Evolutionary conservation across 1,140 invertebrate genomes (phyloP).

Genomic region (Drosophila serrata): DNA sequence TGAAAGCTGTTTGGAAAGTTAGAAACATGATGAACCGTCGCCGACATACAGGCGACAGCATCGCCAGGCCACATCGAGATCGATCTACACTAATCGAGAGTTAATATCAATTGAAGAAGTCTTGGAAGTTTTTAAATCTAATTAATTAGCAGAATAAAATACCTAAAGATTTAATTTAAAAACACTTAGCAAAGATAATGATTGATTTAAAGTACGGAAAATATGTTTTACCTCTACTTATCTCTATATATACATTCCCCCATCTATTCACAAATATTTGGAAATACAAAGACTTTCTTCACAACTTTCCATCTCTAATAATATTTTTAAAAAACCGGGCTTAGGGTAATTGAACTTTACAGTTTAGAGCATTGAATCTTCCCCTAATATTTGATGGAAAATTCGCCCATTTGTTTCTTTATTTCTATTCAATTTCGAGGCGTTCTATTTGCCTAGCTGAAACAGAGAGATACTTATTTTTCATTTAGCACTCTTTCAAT

Average conservation of each 20-base stretch:
- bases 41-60: slow-evolving; percentile 49
- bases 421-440: slow-evolving; percentile 69
- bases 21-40: slow-evolving; percentile 59
- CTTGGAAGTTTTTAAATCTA: background rate
- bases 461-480: slow-evolving; percentile 73
- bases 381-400: slow-evolving; percentile 15
- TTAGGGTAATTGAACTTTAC: slow-evolving; percentile 7
- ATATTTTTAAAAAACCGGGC: background rate
- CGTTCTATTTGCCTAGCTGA: slow-evolving; percentile 74
- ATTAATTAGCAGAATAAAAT: background rate
- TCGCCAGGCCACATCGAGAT: slow-evolving; percentile 39
- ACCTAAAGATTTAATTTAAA: background rate
- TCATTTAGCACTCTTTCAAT: slow-evolving; percentile 81
- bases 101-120: background rate
- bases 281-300: background rate
- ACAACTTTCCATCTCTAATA: too few relatives aligned
- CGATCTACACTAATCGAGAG: slow-evolving; percentile 36
- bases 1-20: slow-evolving; percentile 81
- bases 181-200: background rate
- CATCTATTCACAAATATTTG: background rate
- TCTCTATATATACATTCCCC: too few relatives aligned
- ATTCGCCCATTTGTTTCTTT: slow-evolving; percentile 27
- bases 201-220: too few relatives aligned
- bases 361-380: slow-evolving; percentile 31
- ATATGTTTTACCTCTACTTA: too few relatives aligned